Evolutionary conservation across 2,888 invertebrate species (phyloP).

Genomic region (Mactromeris polynyma): DNA sequence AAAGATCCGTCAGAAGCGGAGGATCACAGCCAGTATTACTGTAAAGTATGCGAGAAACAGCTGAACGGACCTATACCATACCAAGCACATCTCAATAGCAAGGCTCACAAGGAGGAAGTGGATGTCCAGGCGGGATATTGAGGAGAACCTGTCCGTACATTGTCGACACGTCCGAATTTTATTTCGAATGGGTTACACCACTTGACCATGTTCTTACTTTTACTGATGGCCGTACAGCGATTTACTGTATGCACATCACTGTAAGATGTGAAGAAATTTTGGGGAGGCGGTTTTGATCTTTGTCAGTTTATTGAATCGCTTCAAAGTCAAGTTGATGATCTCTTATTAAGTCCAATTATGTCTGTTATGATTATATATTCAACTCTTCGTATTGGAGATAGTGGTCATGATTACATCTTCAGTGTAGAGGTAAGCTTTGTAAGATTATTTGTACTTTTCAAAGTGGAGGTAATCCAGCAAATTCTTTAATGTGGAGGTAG

Average conservation of each 20-base stretch:
- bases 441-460: neutral
- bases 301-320: too few species aligned
- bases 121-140: slow-evolving; percentile 56
- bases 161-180: too few species aligned
- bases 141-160: neutral
- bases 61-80: slow-evolving; percentile 81
- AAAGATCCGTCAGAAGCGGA: slow-evolving; percentile 22
- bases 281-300: too few species aligned
- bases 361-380: neutral
- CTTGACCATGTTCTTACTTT: neutral
- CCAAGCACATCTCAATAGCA: slow-evolving; percentile 76
- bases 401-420: too few species aligned
- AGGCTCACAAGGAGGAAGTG: slow-evolving; percentile 78
- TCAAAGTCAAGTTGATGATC: too few species aligned
- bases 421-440: too few species aligned
- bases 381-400: neutral
- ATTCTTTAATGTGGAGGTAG: neutral
- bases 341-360: too few species aligned
- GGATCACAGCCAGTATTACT: slow-evolving; percentile 64
- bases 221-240: too few species aligned
- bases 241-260: too few species aligned
- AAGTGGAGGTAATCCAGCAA: neutral
- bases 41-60: slow-evolving; percentile 77
- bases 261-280: too few species aligned
- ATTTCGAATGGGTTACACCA: too few species aligned